Evolutionary conservation across 35 echinoderm and acorn worm genomes (phyloP).

Genomic region (Amphiura filiformis): DNA sequence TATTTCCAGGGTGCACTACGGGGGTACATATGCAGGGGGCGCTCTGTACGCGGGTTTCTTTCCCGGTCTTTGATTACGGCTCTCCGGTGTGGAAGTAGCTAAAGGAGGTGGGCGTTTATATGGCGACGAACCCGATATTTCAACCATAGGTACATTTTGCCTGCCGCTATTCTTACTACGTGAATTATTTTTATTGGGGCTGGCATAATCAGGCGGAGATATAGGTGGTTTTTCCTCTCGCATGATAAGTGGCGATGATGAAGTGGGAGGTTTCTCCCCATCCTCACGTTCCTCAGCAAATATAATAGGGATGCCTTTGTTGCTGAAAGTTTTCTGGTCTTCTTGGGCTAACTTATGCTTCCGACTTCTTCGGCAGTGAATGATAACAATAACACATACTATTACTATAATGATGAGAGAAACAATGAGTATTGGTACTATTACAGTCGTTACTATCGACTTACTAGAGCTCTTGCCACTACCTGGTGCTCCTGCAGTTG

Average conservation of each 20-base stretch:
- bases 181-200: slow-evolving; percentile 39
- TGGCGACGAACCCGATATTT: slow-evolving; percentile 66
- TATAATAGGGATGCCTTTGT: slow-evolving; percentile 98
- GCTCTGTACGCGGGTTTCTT: slow-evolving; percentile 73
- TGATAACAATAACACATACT: slow-evolving; percentile 66
- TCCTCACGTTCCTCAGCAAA: slow-evolving; percentile 90
- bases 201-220: slow-evolving; percentile 80
- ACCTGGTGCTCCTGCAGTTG: slow-evolving; percentile 16
- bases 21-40: slow-evolving; percentile 85
- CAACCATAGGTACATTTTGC: slow-evolving; percentile 82
- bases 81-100: slow-evolving; percentile 68
- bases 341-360: slow-evolving; percentile 93
- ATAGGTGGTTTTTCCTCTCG: slow-evolving; percentile 89
- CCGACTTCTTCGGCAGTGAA: slow-evolving; percentile 79
- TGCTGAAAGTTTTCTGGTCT: slow-evolving; percentile 93
- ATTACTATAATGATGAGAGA: slow-evolving; percentile 72
- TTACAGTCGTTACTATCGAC: background rate
- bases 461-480: slow-evolving; percentile 19
- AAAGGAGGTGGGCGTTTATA: slow-evolving; percentile 78
- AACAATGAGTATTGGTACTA: slow-evolving; percentile 38
- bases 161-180: slow-evolving; percentile 68
- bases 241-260: slow-evolving; percentile 84
- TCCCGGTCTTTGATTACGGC: slow-evolving; percentile 60
- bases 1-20: background rate
- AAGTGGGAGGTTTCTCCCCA: slow-evolving; percentile 82